These are phyloP conservation scores for Varanus salvator DNA, from an alignment of 2,113 vertebrate genomes.

Conservation along the genomic window DNA sequence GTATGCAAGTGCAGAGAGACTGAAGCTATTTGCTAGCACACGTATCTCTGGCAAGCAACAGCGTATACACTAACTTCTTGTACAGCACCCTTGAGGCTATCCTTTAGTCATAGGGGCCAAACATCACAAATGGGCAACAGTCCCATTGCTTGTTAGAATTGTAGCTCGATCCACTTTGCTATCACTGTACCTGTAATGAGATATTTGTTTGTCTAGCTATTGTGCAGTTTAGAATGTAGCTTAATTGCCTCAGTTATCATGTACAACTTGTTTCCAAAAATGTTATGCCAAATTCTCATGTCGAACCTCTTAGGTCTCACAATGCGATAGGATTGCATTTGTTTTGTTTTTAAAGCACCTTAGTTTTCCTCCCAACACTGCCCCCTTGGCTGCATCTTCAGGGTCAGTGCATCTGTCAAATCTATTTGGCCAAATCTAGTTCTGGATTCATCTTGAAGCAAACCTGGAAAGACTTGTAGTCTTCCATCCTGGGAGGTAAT, in stretches of 20 bases:
- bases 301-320: background rate
- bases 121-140: background rate
- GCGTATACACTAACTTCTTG: background rate
- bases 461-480: background rate
- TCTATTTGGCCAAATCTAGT: background rate
- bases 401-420: background rate
- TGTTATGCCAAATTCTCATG: background rate
- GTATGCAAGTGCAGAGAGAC: background rate
- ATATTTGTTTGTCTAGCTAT: background rate
- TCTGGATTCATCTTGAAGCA: conserved; percentile 19
- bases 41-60: background rate
- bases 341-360: background rate
- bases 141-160: background rate
- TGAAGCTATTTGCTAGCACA: background rate
- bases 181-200: background rate
- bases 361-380: background rate
- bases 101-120: background rate
- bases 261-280: background rate
- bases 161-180: background rate
- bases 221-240: background rate
- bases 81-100: background rate
- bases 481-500: background rate
- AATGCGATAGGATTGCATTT: background rate
- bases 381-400: background rate
- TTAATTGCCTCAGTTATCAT: background rate